Percentiles rank a stretch among this genome's conserved stretches.
These are phyloP conservation scores for Ariolimax columbianus DNA, from an alignment of 2,888 invertebrate genomes.

Conservation along the genomic window DNA sequence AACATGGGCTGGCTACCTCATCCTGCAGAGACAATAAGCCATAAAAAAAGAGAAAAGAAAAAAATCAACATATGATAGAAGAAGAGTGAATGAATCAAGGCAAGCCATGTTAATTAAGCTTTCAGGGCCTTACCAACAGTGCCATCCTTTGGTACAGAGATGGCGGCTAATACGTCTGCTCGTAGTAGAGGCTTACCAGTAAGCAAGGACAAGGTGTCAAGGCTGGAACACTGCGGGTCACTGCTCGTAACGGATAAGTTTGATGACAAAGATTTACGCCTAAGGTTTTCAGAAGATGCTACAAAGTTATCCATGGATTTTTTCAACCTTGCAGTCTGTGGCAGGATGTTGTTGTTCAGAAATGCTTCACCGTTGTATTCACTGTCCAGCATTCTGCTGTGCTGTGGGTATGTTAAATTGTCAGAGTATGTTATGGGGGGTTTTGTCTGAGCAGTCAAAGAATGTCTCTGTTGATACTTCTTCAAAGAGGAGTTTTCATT, in stretches of 20 bases:
- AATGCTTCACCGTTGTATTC: conserved; percentile 44
- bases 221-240: conserved; percentile 60
- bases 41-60: no score
- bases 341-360: conserved; percentile 36
- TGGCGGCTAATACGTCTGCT: conserved; percentile 65
- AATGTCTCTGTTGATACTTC: conserved; percentile 23
- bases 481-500: not conserved
- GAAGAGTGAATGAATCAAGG: no score
- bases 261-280: conserved; percentile 28
- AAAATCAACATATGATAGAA: no score
- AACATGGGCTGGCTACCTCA: no score
- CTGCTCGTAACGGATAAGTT: conserved; percentile 41
- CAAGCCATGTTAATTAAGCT: no score
- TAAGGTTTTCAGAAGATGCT: conserved; percentile 35
- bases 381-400: conserved; percentile 37
- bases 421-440: not conserved
- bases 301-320: conserved; percentile 46
- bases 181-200: conserved; percentile 61
- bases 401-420: not conserved
- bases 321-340: conserved; percentile 43
- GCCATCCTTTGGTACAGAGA: conserved; percentile 57
- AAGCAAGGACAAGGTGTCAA: conserved; percentile 63
- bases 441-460: not conserved
- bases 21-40: no score
- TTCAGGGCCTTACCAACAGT: conserved; percentile 40